Evolutionary conservation across 2,113 vertebrate genomes (phyloP), one percentile per base, ranked within the genome.

Genomic region (Arothron firmamentum): DNA sequence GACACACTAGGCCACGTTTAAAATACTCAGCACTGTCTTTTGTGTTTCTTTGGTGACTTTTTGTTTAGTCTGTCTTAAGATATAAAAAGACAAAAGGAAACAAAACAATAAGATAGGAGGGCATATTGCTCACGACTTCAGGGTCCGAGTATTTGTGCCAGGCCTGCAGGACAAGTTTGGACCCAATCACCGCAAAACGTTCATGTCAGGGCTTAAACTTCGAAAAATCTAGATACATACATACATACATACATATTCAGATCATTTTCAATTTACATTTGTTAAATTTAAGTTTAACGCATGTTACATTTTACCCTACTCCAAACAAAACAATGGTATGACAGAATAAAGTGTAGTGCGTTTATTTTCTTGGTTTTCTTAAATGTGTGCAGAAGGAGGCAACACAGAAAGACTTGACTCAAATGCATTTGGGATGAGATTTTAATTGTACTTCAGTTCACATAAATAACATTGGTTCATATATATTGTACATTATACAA

Each of bases 391-490:
- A 31, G 28, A 11, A 38, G 34, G 10, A 38, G 34, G 34, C 45
- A 17, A 16, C 15, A 47, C 7, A 55, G 59, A 72, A 41, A 77
- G 58, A 47, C 16, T 14, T 6, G 38, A 82, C 62, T 60, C 41
- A 10, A 72, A 75, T 52, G 76, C 49, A 52, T 75, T 87, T 86
- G 74, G 82, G 83, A 87, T 90, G 85, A 87, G 74, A 90, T 87
- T 92, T 90, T 91, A 87, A 88, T 92, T 88, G 74, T 83, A 90
- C 84, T 87, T 86, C 80, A 85, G 87, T 85, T 91, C 90, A 92
- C 90, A 92, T 92, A 92, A 92, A 92, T 92, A 92, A 91, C 90
- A 92, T 89, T 83, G 85, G 84, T 89, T 89, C 86, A 87, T 89
- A 87, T 86, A 85, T 82, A 79, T 86, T 81, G 83, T 88, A 88